These are phyloP conservation scores for Columba janthina DNA, from an alignment of 2,113 vertebrate species.

Conservation along the genomic window DNA sequence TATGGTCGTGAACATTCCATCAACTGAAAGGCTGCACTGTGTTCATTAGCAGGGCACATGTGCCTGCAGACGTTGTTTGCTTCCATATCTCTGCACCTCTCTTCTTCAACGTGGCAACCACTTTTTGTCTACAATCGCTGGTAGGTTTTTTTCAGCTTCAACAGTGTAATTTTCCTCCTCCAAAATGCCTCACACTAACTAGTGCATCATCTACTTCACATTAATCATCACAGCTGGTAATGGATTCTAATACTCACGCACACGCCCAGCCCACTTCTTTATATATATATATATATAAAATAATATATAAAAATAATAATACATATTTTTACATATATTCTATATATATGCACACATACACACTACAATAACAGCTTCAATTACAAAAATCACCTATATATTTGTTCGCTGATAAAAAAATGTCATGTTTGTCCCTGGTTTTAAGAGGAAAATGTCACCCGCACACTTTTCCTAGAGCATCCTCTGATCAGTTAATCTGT, in stretches of 20 bases:
- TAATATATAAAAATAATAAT: neutral
- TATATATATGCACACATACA: neutral
- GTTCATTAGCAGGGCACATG: too few relatives aligned
- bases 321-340: neutral
- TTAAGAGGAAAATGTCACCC: neutral
- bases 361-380: neutral
- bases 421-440: neutral
- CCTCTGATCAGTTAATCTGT: neutral
- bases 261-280: neutral
- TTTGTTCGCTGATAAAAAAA: neutral
- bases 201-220: slow-evolving; percentile 7
- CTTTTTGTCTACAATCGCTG: neutral
- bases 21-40: neutral
- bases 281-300: too few relatives aligned
- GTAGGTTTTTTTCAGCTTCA: slow-evolving; percentile 3
- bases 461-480: neutral
- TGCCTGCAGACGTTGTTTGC: neutral
- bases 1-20: neutral
- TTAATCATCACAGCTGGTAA: slow-evolving; percentile 48
- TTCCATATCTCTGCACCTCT: neutral
- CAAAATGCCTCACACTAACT: slow-evolving; percentile 29
- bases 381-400: neutral
- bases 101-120: fast-evolving
- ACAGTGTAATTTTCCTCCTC: slow-evolving; percentile 45
- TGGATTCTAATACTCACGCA: neutral